phyloP scores from a whole-genome alignment of 2,888 invertebrate species.

The Blastobasis lacticolella region DNA sequence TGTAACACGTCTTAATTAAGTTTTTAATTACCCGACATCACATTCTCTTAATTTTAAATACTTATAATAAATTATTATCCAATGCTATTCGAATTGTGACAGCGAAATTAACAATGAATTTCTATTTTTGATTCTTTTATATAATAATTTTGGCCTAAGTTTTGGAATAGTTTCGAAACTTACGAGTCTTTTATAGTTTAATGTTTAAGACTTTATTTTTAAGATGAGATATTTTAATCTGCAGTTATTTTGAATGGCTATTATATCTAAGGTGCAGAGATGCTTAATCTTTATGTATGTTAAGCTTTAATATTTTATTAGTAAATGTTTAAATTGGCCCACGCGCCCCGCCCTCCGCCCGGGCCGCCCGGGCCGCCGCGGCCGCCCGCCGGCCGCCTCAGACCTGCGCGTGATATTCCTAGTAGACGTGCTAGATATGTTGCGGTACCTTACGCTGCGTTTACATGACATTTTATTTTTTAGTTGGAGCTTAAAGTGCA shows the following conservation, averaged over 20 bases:
- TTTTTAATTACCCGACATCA: conserved; percentile 47
- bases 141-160: conserved; percentile 64
- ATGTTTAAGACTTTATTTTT: conserved; percentile 70
- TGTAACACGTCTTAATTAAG: conserved; percentile 35
- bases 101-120: conserved; percentile 63
- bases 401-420: conserved; percentile 66
- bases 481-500: conserved; percentile 42
- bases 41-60: conserved; percentile 32
- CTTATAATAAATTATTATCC: conserved; percentile 18
- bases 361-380: conserved; percentile 21
- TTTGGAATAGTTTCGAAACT: conserved; percentile 48
- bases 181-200: conserved; percentile 64
- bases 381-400: conserved; percentile 32
- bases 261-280: conserved; percentile 73
- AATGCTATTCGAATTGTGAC: conserved; percentile 34
- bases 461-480: conserved; percentile 44
- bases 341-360: conserved; percentile 39
- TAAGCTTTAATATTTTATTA: conserved; percentile 76
- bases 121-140: conserved; percentile 37
- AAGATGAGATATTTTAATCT: conserved; percentile 73
- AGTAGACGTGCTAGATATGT: conserved; percentile 57
- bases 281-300: conserved; percentile 75
- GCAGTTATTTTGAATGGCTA: conserved; percentile 74
- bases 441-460: conserved; percentile 54
- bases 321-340: conserved; percentile 71